phyloP scores from a whole-genome alignment of 1,140 invertebrate genomes.

The Cylas formicarius region DNA sequence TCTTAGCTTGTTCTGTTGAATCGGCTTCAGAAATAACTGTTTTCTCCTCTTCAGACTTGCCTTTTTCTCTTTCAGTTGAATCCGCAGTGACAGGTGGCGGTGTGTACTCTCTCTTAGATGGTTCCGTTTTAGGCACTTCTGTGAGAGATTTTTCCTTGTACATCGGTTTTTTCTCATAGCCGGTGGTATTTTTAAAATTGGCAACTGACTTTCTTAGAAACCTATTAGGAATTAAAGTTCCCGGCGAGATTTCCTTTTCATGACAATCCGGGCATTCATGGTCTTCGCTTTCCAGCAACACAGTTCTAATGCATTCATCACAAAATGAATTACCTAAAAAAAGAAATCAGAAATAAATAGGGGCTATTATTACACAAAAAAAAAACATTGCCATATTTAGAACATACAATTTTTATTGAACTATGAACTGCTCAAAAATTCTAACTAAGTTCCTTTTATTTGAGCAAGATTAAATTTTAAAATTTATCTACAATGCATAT shows the following conservation, averaged over 20 bases:
- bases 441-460: too few relatives aligned
- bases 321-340: conserved; percentile 76
- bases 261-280: conserved; percentile 91
- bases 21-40: conserved; percentile 41
- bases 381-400: too few relatives aligned
- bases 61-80: conserved; percentile 23
- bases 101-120: conserved; percentile 11
- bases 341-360: too few relatives aligned
- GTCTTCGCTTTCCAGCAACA: conserved; percentile 85
- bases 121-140: conserved; percentile 7
- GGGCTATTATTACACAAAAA: too few relatives aligned
- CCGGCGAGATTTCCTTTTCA: conserved; percentile 86
- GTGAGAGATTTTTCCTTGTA: conserved; percentile 29
- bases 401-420: too few relatives aligned
- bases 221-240: conserved; percentile 86
- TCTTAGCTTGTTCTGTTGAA: conserved; percentile 37
- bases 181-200: conserved; percentile 84
- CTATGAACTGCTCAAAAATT: too few relatives aligned
- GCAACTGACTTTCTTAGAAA: conserved; percentile 82
- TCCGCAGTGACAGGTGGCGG: conserved; percentile 14
- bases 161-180: conserved; percentile 54
- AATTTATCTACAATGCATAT: background rate
- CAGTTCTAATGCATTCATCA: conserved; percentile 92
- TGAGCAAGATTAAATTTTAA: too few relatives aligned
- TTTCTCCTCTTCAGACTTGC: conserved; percentile 40